Evolutionary conservation across 2,888 invertebrate genomes (phyloP).

Genomic region (Agrotis ipsilon): DNA sequence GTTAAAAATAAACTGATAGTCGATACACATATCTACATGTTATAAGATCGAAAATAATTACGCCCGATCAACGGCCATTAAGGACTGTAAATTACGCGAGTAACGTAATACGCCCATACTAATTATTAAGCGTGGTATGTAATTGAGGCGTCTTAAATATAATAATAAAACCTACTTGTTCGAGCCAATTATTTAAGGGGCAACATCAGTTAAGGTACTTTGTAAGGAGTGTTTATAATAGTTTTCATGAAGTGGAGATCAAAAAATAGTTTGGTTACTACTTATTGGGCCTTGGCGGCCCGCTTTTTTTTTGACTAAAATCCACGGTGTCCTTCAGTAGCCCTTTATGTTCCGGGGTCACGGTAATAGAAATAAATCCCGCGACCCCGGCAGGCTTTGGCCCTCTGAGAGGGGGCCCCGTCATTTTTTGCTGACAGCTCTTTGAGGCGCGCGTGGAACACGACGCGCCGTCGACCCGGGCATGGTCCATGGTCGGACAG

Average conservation of each 20-base stretch:
- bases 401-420: too few relatives aligned
- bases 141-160: slow-evolving; percentile 75
- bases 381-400: too few relatives aligned
- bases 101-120: slow-evolving; percentile 78
- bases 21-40: slow-evolving; percentile 65
- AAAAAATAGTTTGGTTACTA: neutral
- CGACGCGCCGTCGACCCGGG: too few relatives aligned
- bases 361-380: too few relatives aligned
- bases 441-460: too few relatives aligned
- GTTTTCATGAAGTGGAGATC: slow-evolving; percentile 8
- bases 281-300: too few relatives aligned
- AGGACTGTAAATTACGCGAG: slow-evolving; percentile 78
- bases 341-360: too few relatives aligned
- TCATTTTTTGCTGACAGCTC: too few relatives aligned
- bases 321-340: too few relatives aligned
- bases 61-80: slow-evolving; percentile 80
- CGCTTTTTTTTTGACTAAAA: too few relatives aligned
- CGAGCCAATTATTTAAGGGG: slow-evolving; percentile 70
- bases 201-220: slow-evolving; percentile 19
- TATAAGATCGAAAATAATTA: slow-evolving; percentile 80
- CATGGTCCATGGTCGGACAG: too few relatives aligned
- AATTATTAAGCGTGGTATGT: slow-evolving; percentile 73
- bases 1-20: slow-evolving; percentile 64
- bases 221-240: slow-evolving; percentile 8
- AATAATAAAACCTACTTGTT: slow-evolving; percentile 72